Evolutionary conservation across 37 sponge, comb jelly and placozoan genomes (phyloP).

Genomic region (Dysidea cf. avara): DNA sequence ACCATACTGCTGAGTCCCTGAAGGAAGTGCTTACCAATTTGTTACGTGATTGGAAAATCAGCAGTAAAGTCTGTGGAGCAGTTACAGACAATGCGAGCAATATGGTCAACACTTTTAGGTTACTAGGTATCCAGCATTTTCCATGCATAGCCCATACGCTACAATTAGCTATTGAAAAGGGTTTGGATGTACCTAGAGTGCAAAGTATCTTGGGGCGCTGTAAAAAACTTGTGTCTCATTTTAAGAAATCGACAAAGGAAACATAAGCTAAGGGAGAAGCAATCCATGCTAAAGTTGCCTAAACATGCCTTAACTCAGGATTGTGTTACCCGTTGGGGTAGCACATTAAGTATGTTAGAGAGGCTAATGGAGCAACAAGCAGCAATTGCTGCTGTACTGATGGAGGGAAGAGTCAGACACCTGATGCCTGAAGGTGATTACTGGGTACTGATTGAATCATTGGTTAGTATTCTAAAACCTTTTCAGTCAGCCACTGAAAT

Average conservation of each 20-base stretch:
- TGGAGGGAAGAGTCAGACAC: conserved; percentile 9
- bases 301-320: conserved; percentile 14
- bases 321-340: conserved; percentile 27
- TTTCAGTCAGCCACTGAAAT: conserved; percentile 1
- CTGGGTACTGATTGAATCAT: not conserved
- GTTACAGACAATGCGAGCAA: conserved; percentile 14
- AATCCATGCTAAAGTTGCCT: conserved; percentile 13
- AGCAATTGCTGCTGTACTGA: conserved; percentile 34
- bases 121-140: not conserved
- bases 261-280: conserved; percentile 19
- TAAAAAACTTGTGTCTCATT: conserved; percentile 12
- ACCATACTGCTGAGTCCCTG: conserved; percentile 9
- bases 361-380: conserved; percentile 30
- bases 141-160: too few species aligned
- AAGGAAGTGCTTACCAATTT: not conserved
- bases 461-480: conserved; percentile 1
- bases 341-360: conserved; percentile 25
- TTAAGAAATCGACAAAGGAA: conserved; percentile 12
- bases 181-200: not conserved
- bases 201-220: not conserved
- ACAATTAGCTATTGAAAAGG: too few species aligned
- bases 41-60: conserved; percentile 2
- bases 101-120: not conserved
- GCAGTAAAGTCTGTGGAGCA: not conserved
- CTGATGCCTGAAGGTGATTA: conserved; percentile 22